phyloP scores from a whole-genome alignment of 2,113 vertebrate genomes.

The Gallinago media region DNA sequence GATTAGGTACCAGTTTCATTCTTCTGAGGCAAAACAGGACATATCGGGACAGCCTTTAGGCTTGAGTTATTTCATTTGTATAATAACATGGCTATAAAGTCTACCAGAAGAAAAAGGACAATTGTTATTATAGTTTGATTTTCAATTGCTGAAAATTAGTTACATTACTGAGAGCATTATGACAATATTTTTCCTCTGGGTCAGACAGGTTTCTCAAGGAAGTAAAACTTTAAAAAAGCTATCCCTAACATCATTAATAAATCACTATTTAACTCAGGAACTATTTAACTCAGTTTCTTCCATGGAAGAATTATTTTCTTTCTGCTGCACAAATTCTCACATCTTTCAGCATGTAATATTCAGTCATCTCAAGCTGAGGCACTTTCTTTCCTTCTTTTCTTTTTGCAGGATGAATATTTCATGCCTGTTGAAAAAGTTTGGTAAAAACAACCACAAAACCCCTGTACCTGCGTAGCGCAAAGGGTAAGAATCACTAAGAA shows the following conservation, averaged over 20 bases:
- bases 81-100: not conserved
- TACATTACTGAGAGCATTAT: not conserved
- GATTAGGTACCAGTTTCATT: not conserved
- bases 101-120: not conserved
- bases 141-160: not conserved
- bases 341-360: not conserved
- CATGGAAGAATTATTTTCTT: not conserved
- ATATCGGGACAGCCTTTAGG: not conserved
- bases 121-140: not conserved
- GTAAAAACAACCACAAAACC: not conserved
- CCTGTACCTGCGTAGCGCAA: not conserved
- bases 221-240: not conserved
- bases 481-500: not conserved
- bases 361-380: not conserved
- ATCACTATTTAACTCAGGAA: not conserved
- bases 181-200: accelerated
- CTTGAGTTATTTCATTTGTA: not conserved
- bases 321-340: not conserved
- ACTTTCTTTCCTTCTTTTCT: not conserved
- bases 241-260: not conserved
- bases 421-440: not conserved
- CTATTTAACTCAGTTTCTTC: not conserved
- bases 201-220: not conserved
- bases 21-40: not conserved
- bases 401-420: not conserved